Evolutionary conservation across 92 coral and sea anemone species (phyloP), one percentile per base, ranked within the genome.

Genomic region (Porites cylindrica): DNA sequence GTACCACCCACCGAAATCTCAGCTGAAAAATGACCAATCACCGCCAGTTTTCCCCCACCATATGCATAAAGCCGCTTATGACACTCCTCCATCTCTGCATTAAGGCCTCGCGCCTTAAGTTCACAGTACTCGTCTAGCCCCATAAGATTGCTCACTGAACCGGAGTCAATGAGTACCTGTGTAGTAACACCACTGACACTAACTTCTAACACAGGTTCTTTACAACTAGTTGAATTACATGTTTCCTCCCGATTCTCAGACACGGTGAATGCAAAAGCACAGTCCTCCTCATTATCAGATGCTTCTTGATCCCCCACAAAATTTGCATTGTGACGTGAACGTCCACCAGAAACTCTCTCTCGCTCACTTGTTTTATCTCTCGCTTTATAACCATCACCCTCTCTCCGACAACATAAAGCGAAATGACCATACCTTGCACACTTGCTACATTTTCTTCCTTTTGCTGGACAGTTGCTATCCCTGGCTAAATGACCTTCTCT

Each of bases 31-130:
- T 76, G 64, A 60, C 65, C 24, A 20, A 76, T 26, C 66, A 76
- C 80, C 14, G 1, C 66, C 64, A 76, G 29, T 20, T 76, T 51
- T 24, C 47, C 73, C 64, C 93, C 89, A 51, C 90, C 83, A 60
- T 78, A 85, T 65, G 81, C 90, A 85, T 78, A 85, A 79, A 90
- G 78, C 56, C 76, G 73, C 60, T 75, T 89, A 73, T 68, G 51
- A 23, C 88, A 83, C 13, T 78, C 38, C 14, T 81, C 65, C 79
- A 90, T 65, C 23, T 70, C 80, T 61, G 90, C 81, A 32, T 79
- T 74, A 54, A 90, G 67, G 76, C 93, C 90, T 26, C 64, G 78
- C 52, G 82, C 81, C 47, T 82, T 74, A 75, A 61, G 29, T 70
- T 85, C 85, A 66, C 67, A 26, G 76, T 70, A 80, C 66, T 56